Percentiles rank a stretch among this genome's conserved stretches.
phyloP scores from a whole-genome alignment of 2,797 vertebrate genomes.

The Acipenser oxyrinchus region DNA sequence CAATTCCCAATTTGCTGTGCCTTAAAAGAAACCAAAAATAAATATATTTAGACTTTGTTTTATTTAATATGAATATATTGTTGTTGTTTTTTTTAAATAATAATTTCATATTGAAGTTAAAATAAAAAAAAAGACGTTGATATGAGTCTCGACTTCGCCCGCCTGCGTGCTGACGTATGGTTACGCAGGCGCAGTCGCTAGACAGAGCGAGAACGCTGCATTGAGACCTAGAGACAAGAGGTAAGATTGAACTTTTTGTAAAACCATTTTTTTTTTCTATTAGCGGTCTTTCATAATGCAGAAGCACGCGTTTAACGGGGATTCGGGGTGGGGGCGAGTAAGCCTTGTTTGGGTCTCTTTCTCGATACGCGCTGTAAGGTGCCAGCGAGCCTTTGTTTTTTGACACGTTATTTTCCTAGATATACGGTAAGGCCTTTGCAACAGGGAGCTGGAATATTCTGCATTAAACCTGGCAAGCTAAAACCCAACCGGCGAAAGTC shows the following conservation, averaged over 20 bases:
- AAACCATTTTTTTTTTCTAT: too few relatives aligned
- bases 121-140: too few relatives aligned
- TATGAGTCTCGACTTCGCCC: too few relatives aligned
- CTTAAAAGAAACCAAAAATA: too few relatives aligned
- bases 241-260: constrained; percentile 16
- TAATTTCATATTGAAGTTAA: not conserved
- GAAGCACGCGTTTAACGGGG: too few relatives aligned
- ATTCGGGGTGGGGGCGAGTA: too few relatives aligned
- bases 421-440: constrained; percentile 13
- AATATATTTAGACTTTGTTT: too few relatives aligned
- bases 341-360: not conserved
- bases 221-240: constrained; percentile 12
- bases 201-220: constrained; percentile 7
- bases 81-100: not conserved
- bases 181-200: not conserved
- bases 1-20: too few relatives aligned
- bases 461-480: too few relatives aligned
- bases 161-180: too few relatives aligned
- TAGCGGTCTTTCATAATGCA: too few relatives aligned
- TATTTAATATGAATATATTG: not conserved
- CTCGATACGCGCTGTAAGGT: not conserved
- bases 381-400: not conserved
- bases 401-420: not conserved
- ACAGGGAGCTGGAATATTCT: constrained; percentile 13
- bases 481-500: too few relatives aligned